Evolutionary conservation across 2,888 invertebrate species (phyloP).

Genomic region (Phoenoteleia sp.): DNA sequence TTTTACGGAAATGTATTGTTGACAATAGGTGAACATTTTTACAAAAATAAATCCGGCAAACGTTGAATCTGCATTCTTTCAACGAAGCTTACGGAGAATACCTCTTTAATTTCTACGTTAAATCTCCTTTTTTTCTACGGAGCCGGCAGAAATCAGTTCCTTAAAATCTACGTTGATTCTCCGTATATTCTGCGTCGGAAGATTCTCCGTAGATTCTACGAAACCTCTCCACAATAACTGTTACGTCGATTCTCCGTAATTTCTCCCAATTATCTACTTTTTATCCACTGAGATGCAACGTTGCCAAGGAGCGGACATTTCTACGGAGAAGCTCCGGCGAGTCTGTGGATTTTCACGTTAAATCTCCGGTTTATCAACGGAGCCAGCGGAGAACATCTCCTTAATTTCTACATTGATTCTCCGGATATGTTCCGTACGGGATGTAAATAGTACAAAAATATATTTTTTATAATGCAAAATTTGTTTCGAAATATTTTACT

Average conservation of each 20-base stretch:
- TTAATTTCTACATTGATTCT: conserved; percentile 17
- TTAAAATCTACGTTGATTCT: neutral
- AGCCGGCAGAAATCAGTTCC: neutral
- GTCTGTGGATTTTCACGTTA: conserved; percentile 3
- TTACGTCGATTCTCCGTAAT: neutral
- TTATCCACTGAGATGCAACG: conserved; percentile 1
- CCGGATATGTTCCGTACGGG: neutral
- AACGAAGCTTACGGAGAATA: neutral
- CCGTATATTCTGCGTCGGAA: neutral
- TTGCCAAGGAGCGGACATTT: conserved; percentile 8
- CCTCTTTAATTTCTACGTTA: neutral
- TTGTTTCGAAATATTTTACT: no score
- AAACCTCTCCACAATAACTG: neutral
- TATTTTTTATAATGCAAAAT: no score
- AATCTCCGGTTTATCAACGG: conserved; percentile 10
- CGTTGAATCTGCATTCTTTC: neutral
- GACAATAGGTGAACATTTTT: neutral
- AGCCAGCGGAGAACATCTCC: conserved; percentile 4
- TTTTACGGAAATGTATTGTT: neutral
- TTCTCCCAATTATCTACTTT: neutral
- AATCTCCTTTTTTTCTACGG: neutral
- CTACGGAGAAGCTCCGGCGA: conserved; percentile 8
- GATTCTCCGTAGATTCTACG: conserved; percentile 11
- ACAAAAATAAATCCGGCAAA: neutral
- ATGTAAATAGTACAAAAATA: no score